These are phyloP conservation scores for Melanargia galathea DNA, from an alignment of 2,888 invertebrate species.

Conservation along the genomic window DNA sequence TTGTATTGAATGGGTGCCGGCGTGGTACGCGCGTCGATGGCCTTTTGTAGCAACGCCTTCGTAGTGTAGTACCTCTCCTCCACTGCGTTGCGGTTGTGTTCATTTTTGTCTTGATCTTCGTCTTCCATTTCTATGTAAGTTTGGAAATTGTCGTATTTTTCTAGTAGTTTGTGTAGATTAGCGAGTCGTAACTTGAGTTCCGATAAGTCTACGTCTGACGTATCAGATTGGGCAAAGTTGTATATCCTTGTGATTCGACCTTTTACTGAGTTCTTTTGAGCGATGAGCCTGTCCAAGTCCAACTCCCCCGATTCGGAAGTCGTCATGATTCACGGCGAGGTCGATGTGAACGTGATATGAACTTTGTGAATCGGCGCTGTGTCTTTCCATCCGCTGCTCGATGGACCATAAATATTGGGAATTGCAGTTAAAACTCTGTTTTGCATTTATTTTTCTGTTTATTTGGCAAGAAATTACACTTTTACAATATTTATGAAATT, in stretches of 20 bases:
- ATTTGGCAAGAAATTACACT: too few relatives aligned
- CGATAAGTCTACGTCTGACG: background rate
- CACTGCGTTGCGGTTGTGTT: background rate
- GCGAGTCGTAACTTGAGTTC: background rate
- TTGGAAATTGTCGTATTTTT: background rate
- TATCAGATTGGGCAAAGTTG: background rate
- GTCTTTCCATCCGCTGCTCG: too few relatives aligned
- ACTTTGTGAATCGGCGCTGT: too few relatives aligned
- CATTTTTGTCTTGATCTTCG: background rate
- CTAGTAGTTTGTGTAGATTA: background rate
- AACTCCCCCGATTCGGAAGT: too few relatives aligned
- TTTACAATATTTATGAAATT: too few relatives aligned
- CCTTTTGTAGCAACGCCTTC: background rate
- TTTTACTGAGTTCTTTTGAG: background rate
- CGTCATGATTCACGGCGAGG: too few relatives aligned
- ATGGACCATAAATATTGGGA: too few relatives aligned
- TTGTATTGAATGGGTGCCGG: too few relatives aligned
- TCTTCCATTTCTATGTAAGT: background rate
- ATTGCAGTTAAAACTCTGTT: too few relatives aligned
- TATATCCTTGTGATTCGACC: background rate
- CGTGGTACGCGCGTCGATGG: background rate
- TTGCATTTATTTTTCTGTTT: too few relatives aligned
- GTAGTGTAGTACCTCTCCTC: background rate
- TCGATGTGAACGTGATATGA: too few relatives aligned
- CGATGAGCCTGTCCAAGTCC: background rate